Evolutionary conservation across 2,888 invertebrate genomes (phyloP).

Genomic region (Scaptomyza tumidula): DNA sequence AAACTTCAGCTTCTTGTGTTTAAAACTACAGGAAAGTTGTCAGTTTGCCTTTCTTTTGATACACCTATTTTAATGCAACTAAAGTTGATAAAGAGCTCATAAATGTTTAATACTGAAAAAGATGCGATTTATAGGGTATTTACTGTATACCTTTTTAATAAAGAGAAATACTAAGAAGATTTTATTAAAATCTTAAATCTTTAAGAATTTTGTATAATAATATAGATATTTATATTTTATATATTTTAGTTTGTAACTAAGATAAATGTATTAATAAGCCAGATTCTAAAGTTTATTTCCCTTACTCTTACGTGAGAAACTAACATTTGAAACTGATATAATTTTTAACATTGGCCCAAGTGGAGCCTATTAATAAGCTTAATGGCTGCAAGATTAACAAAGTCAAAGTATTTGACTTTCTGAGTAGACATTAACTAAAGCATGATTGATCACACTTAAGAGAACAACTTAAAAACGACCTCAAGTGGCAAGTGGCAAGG

Average conservation of each 20-base stretch:
- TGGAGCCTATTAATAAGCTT: slow-evolving; percentile 27
- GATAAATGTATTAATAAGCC: no score
- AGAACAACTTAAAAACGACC: slow-evolving; percentile 4
- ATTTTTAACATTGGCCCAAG: background rate
- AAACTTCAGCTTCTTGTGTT: background rate
- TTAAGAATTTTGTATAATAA: no score
- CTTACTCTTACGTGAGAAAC: no score
- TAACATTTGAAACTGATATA: background rate
- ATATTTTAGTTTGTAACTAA: no score
- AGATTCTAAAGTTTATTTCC: no score
- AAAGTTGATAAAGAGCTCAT: no score
- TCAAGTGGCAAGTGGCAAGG: slow-evolving; percentile 7
- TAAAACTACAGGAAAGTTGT: background rate
- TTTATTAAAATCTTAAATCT: no score
- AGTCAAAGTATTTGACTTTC: slow-evolving; percentile 58
- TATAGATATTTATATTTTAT: no score
- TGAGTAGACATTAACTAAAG: slow-evolving; percentile 67
- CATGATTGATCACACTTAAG: slow-evolving; percentile 75
- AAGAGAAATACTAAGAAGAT: no score
- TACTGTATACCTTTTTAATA: no score
- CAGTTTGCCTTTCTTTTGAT: background rate
- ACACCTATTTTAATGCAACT: background rate
- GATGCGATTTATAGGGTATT: no score
- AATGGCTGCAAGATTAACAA: slow-evolving; percentile 71
- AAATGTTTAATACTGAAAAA: no score